Evolutionary conservation across 2,113 vertebrate genomes (phyloP).

Genomic region (Tachuris rubrigastra): DNA sequence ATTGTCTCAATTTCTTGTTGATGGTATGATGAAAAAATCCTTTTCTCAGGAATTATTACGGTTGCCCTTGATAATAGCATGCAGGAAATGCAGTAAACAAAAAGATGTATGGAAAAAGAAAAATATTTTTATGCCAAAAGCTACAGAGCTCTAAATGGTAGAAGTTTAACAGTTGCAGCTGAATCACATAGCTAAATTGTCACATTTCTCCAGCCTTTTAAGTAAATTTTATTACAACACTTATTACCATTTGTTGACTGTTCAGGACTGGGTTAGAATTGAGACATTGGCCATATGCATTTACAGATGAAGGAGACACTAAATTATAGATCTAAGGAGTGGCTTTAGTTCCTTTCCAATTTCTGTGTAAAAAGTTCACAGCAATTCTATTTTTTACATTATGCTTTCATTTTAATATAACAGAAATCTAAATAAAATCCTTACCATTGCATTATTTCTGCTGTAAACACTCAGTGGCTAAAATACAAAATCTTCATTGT

Average conservation of each 20-base stretch:
- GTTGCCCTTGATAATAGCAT: background rate
- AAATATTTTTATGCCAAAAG: background rate
- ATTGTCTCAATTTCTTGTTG: background rate
- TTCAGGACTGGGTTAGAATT: background rate
- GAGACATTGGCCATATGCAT: accelerated
- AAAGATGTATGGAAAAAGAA: background rate
- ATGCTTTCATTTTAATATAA: background rate
- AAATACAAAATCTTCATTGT: background rate
- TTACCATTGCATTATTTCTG: background rate
- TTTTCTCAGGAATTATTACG: background rate
- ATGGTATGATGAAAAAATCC: background rate
- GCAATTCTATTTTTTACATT: background rate
- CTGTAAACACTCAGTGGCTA: background rate
- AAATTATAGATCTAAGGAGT: background rate
- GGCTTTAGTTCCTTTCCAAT: background rate
- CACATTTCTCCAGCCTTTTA: background rate
- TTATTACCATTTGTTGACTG: background rate
- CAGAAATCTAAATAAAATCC: background rate
- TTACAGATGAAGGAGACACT: background rate
- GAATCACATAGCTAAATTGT: background rate
- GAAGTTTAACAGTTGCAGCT: background rate
- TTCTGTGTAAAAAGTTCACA: background rate
- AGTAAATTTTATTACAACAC: background rate
- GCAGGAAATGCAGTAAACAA: background rate
- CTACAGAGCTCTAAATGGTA: background rate